A percentile compares a stretch with the other conserved stretches of the same genome.
Evolutionary conservation across 1,140 invertebrate genomes (phyloP).

Genomic region (Bombyx mori): ASM3026992v2 NC_085131.1:1797501-1798000

Average conservation of each 20-base stretch:
- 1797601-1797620: too few species aligned
- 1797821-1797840: too few species aligned
- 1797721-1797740: slow-evolving; percentile 48
- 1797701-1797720: slow-evolving; percentile 32
- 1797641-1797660: slow-evolving; percentile 36
- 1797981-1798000: too few species aligned
- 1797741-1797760: slow-evolving; percentile 57
- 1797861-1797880: too few species aligned
- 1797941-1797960: too few species aligned
- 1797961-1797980: too few species aligned
- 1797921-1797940: neutral
- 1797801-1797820: neutral
- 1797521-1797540: slow-evolving; percentile 14
- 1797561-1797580: too few species aligned
- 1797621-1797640: slow-evolving; percentile 23
- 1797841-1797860: too few species aligned
- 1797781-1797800: slow-evolving; percentile 20
- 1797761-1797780: slow-evolving; percentile 62
- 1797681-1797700: slow-evolving; percentile 69
- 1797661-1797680: slow-evolving; percentile 36
- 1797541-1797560: too few species aligned
- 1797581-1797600: too few species aligned
- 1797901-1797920: slow-evolving; percentile 4
- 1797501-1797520: slow-evolving; percentile 37
- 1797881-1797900: neutral